Evolutionary conservation across 2,113 vertebrate species (phyloP).

Genomic region (Silurus glanis): DNA sequence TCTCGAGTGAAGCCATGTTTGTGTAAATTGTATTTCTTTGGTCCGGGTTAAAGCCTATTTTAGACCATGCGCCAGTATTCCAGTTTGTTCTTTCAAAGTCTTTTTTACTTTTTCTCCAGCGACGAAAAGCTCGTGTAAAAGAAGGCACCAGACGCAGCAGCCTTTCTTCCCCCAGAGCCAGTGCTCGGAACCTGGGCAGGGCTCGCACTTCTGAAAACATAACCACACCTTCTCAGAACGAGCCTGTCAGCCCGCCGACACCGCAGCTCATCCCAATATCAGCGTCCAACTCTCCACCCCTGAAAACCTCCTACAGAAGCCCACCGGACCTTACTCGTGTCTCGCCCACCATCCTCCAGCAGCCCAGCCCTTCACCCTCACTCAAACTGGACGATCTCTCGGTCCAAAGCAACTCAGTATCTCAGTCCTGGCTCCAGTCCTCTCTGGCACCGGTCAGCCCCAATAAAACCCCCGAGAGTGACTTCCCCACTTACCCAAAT

Average conservation of each 20-base stretch:
- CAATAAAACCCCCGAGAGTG: conserved; percentile 23
- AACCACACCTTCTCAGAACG: background rate
- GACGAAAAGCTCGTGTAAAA: background rate
- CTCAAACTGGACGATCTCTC: conserved; percentile 35
- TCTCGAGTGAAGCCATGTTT: background rate
- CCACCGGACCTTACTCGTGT: conserved; percentile 28
- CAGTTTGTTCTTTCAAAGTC: background rate
- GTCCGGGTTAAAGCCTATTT: background rate
- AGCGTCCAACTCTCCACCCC: conserved; percentile 37
- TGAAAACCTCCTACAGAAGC: conserved; percentile 30
- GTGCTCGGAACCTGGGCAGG: background rate
- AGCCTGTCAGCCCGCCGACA: background rate
- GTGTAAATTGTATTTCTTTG: background rate
- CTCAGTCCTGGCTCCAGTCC: conserved; percentile 47
- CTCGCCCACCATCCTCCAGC: background rate
- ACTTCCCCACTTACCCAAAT: background rate
- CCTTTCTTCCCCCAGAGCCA: conserved; percentile 9
- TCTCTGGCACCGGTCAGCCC: conserved; percentile 48
- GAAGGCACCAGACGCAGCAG: background rate
- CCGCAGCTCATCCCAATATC: conserved; percentile 1
- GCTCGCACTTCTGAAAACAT: background rate
- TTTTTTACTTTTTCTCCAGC: background rate
- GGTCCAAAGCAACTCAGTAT: conserved; percentile 22
- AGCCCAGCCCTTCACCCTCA: conserved; percentile 9
- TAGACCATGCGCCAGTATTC: background rate